Evolutionary conservation across 2,797 vertebrate species (phyloP), one percentile per base, ranked within the genome.

Genomic region (Dendrocincla tyrannina): DNA sequence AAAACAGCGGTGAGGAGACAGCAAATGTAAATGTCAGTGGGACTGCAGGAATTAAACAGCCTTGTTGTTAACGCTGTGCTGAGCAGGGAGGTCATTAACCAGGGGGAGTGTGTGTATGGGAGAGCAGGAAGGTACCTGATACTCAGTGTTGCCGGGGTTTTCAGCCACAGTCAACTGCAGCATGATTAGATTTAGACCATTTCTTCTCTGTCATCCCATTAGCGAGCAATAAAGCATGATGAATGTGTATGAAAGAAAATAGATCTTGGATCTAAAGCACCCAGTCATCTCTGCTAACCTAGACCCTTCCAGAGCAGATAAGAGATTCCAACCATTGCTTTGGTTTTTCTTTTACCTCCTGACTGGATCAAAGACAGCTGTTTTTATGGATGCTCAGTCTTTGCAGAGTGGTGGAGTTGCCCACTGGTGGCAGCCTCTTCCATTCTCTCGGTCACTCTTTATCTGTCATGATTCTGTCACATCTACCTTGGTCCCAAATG

Each of bases 131-230:
- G 42, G 50, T 41, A 72, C 66, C 77, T 58, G 69, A 76, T 70
- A 55, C 37, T 74, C 39, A 1, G 0, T 10, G 46, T 11, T 78
- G 78, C 60, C 49, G 44, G 3, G 0, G n/a, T 82, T 81, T 89
- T 55, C 69, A 90, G 66, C 20, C 22, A 17, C 50, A 68, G 55
- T 85, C 80, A 86, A 68, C 77, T 44, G 89, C 73, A 76, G 35
- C 62, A 9, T 88, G 83, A 93, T 95, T 95, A 81, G 82, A 92
- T 96, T 96, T 93, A 92, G 76, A 59, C 59, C 79, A 72, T 96
- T 95, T 91, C 78, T 92, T 62, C 82, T 77, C 20, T 84, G 66
- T 81, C 8, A 0, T 96, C 89, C 91, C 80, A 95, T 94, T 94
- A 96, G 73, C 85, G 60, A 94, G 74, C 74, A 95, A 92, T 95